Evolutionary conservation across 2,888 invertebrate species (phyloP), one percentile per base, ranked within the genome.

Genomic region (Tryphoninae sp.): DNA sequence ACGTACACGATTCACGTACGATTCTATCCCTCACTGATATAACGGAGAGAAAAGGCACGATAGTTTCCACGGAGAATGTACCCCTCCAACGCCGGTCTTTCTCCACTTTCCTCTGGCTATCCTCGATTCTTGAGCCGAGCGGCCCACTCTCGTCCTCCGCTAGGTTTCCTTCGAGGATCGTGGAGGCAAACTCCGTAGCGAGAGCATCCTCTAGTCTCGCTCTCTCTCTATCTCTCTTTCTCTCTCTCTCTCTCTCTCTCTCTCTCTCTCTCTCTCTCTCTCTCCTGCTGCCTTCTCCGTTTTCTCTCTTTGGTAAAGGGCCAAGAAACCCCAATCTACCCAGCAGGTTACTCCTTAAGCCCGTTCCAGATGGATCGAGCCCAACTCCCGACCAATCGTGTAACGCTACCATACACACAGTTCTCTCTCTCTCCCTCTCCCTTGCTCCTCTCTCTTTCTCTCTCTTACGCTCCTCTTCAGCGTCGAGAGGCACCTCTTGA

Each of bases 241-340:
- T 85, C 3, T 59, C 78, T n/a, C 59, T 59, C 33, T 40, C 64
- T 61, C 51, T 62, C 26, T 67, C 64, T 49, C 61, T 71, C 64
- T 61, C 49, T 58, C 73, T 64, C 62, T 26, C 79, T 72, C 67
- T 74, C 80, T 69, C 87, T 85, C 76, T 59, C 78, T n/a, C 55
- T 59, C 33, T 40, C 64, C 51, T 51, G 62, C 26, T 67, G 64
- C 45, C 61, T 72, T 67, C 64, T 55, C 61, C 73, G 67, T 65
- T 26, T 80, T 75, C 67, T 74, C 80, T 69, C 87, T 85, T 90
- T 90, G 91, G 91, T 91, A 88, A 85, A 84, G 85, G 90, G 91
- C 91, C 91, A 91, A 91, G 89, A 91, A 90, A 90, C 84, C 88
- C 88, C 89, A 88, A 90, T 89, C 88, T 88, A 87, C 87, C 88